Evolutionary conservation across 2,797 vertebrate genomes (phyloP), one percentile per base, ranked within the genome.

Genomic region (Sebastes alutus): DNA sequence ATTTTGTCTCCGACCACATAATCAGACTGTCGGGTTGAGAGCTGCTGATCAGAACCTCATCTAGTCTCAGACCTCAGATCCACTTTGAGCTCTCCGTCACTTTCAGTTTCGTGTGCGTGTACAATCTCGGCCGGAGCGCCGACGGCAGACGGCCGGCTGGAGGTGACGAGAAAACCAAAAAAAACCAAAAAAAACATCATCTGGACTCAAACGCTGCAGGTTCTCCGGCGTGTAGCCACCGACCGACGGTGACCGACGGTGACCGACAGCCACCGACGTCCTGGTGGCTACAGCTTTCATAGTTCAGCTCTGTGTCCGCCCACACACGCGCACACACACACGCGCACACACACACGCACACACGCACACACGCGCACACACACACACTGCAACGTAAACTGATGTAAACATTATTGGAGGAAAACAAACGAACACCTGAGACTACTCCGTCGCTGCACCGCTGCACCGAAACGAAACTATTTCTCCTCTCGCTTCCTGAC

Each of bases 251-350:
- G 0, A 52, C 20, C 23, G 14, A 5, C 58, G 12, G 4, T 1
- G 1, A 52, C 20, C 23, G 14, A 5, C 58, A 13, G 12, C 18
- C 27, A 5, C 20, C 13, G 0, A 35, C 14, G 23, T 6, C 38
- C 38, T 13, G 38, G 16, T 55, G 85, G 78, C 89, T 60, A 71
- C 92, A 90, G 94, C 94, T 89, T 95, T 95, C 95, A 95, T 93
- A 93, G 92, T 88, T 88, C 90, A 93, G 89, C 86, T 68, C 78
- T 80, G 88, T 79, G 88, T 80, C 84, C 73, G 22, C 58, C 2
- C 54, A 22, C 81, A 18, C 14, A n/a, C 66, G 4, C 33, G 6
- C 38, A 4, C 73, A 13, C 61, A 29, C 29, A 1, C 62, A 55
- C 46, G 27, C 70, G 74, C 58, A 30, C 18, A 10, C 49, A 1